These are phyloP conservation scores for Heliconius eleuchia DNA, from an alignment of 1,140 invertebrate species.

Conservation along the genomic window DNA sequence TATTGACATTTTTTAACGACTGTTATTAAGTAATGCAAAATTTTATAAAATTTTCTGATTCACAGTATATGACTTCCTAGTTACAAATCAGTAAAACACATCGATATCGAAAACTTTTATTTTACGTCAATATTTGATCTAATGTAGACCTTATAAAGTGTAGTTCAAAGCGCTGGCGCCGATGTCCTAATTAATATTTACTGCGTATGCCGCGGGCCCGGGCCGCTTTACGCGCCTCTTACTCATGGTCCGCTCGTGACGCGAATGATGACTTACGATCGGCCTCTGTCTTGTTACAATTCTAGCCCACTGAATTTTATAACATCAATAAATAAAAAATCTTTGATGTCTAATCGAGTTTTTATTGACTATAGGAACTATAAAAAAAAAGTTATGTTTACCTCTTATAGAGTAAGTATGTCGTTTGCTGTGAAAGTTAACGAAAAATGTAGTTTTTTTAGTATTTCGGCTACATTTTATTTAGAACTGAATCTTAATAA, in stretches of 20 bases:
- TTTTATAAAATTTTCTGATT: background rate
- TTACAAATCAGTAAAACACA: background rate
- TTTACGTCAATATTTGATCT: background rate
- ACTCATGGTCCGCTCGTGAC: slow-evolving; percentile 39
- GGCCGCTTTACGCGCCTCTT: slow-evolving; percentile 45
- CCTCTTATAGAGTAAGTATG: background rate
- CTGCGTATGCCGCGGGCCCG: slow-evolving; percentile 43
- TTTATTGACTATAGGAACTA: background rate
- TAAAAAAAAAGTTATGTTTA: background rate
- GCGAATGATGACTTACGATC: slow-evolving; percentile 36
- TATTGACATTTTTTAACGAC: no score
- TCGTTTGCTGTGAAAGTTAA: background rate
- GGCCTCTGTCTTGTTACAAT: background rate
- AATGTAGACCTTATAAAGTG: slow-evolving; percentile 12
- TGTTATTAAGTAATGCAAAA: no score
- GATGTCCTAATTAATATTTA: slow-evolving; percentile 54
- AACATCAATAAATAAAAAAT: background rate
- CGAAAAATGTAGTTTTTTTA: background rate
- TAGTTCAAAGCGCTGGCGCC: slow-evolving; percentile 40
- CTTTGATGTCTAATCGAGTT: background rate
- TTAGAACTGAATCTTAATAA: background rate
- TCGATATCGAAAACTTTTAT: background rate
- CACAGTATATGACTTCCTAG: background rate
- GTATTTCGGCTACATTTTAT: background rate
- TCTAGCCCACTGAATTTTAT: background rate